Evolutionary conservation across 2,797 vertebrate species (phyloP).

Genomic region (Tangara arthus): DNA sequence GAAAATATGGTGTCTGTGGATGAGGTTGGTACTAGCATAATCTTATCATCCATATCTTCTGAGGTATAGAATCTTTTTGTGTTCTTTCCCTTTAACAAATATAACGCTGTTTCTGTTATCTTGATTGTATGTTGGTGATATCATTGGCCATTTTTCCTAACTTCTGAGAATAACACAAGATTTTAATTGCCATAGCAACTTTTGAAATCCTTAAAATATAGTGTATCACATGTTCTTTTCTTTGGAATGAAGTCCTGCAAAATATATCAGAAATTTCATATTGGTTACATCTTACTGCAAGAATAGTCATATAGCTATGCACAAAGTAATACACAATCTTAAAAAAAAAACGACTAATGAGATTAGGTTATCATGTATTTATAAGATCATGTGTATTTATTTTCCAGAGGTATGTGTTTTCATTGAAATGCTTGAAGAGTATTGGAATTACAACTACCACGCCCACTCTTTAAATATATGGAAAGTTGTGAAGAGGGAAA

Average conservation of each 20-base stretch:
- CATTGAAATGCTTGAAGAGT: background rate
- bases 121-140: background rate
- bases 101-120: background rate
- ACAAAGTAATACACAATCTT: background rate
- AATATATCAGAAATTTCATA: background rate
- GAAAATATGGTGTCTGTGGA: background rate
- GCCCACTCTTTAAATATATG: background rate
- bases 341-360: background rate
- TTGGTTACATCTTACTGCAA: background rate
- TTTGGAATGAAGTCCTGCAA: background rate
- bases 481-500: background rate
- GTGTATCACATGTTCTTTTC: background rate
- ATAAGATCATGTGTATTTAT: background rate
- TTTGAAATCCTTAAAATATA: background rate
- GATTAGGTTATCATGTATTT: background rate
- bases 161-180: background rate
- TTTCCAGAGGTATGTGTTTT: background rate
- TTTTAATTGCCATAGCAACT: background rate
- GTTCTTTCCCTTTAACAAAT: background rate
- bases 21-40: background rate
- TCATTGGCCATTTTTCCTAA: background rate
- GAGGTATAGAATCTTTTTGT: background rate
- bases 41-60: background rate
- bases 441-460: background rate
- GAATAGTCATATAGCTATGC: background rate